phyloP scores from a whole-genome alignment of 2,113 vertebrate species.

The Dinomys branickii region DNA sequence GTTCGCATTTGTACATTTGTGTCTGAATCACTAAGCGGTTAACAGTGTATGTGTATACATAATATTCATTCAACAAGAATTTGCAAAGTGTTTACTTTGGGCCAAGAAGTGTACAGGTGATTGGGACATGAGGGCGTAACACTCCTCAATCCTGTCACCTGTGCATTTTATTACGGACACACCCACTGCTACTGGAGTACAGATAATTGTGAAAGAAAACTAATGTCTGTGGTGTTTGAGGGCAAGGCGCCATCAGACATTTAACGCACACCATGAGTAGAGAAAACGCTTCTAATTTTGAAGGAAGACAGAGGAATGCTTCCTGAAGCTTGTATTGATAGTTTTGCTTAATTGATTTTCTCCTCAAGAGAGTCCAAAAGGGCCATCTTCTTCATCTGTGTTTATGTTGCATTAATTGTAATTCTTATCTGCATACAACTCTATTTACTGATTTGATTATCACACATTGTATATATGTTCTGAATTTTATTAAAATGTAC shows the following conservation, averaged over 20 bases:
- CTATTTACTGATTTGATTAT: neutral
- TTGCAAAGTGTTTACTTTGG: neutral
- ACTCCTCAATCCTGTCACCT: neutral
- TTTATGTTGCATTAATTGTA: neutral
- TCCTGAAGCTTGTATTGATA: neutral
- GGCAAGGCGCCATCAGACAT: neutral
- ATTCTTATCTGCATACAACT: neutral
- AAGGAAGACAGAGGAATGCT: neutral
- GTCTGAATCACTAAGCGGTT: neutral
- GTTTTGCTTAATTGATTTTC: neutral
- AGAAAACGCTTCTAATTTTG: neutral
- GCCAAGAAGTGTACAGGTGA: neutral
- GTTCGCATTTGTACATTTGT: neutral
- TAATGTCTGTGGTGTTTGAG: neutral
- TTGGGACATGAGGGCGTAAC: fast-evolving
- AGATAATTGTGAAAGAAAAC: neutral
- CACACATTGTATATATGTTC: neutral
- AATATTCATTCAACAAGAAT: neutral
- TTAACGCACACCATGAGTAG: too few relatives aligned
- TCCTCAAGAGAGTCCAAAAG: neutral
- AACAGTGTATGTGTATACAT: neutral
- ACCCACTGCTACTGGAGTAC: neutral
- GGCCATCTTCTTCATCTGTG: neutral
- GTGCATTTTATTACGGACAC: neutral
- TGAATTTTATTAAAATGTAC: neutral